Percentiles rank a stretch among this genome's conserved stretches.
Conservation (phyloP, 1,140 invertebrate genomes). For the Drosophila pachea region DNA sequence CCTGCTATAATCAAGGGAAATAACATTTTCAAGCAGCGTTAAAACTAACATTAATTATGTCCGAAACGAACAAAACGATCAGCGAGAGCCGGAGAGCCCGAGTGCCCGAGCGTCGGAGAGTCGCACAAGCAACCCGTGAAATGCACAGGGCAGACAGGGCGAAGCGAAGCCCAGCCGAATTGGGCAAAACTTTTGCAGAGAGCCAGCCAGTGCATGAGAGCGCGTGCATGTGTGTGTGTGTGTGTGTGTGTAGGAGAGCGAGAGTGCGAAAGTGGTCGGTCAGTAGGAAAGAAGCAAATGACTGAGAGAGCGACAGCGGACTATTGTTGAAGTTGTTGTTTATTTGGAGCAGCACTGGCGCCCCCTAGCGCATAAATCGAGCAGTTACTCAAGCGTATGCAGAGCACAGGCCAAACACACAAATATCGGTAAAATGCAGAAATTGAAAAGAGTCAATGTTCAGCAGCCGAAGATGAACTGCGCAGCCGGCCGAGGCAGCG, state of each 20-base stretch:
- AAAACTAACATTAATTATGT: slow-evolving; percentile 79
- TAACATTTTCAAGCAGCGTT: slow-evolving; percentile 79
- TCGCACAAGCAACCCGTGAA: neutral
- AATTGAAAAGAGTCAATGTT: slow-evolving; percentile 44
- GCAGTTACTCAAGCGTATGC: slow-evolving; percentile 3
- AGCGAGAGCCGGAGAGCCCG: slow-evolving; percentile 24
- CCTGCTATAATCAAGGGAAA: slow-evolving; percentile 79
- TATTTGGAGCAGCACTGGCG: slow-evolving; percentile 31
- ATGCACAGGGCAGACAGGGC: neutral
- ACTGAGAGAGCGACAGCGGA: neutral
- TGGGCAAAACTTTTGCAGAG: slow-evolving; percentile 19
- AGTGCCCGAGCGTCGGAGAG: neutral
- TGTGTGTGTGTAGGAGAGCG: neutral
- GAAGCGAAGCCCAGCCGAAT: slow-evolving; percentile 29
- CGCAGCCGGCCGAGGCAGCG: slow-evolving; percentile 16
- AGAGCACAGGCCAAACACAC: neutral
- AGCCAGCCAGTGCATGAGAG: neutral
- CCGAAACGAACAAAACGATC: slow-evolving; percentile 77
- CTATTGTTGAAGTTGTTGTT: slow-evolving; percentile 6
- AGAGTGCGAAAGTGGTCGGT: neutral
- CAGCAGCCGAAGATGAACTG: slow-evolving; percentile 19
- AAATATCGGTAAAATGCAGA: slow-evolving; percentile 24
- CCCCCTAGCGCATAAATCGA: slow-evolving; percentile 43
- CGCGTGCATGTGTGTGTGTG: neutral
- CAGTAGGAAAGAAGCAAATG: neutral